These are phyloP conservation scores for Clarias platycephalus DNA, from an alignment of 2,797 vertebrate species.

Conservation along the genomic window DNA sequence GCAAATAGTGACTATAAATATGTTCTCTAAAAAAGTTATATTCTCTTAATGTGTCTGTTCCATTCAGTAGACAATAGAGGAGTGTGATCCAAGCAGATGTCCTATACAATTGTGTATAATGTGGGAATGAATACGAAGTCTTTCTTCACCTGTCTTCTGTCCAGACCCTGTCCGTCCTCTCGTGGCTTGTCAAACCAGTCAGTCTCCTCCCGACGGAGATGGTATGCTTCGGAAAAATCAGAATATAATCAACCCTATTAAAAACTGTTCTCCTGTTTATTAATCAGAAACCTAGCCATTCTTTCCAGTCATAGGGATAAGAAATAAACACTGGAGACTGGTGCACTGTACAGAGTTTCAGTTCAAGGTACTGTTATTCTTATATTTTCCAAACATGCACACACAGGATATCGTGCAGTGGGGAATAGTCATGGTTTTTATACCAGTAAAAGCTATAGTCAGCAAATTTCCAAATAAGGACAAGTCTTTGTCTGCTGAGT, in stretches of 20 bases:
- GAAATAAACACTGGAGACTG: slow-evolving; percentile 22
- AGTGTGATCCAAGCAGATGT: background rate
- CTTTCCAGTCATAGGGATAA: background rate
- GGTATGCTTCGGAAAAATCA: slow-evolving; percentile 86
- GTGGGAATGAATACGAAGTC: slow-evolving; percentile 42
- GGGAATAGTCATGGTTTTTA: slow-evolving; percentile 6
- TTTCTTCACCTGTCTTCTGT: slow-evolving; percentile 85
- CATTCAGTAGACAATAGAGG: background rate
- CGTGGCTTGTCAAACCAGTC: slow-evolving; percentile 99
- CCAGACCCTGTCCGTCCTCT: slow-evolving; percentile 83
- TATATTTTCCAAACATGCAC: slow-evolving; percentile 35
- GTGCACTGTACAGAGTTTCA: background rate
- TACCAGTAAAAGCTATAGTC: background rate
- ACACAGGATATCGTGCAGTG: slow-evolving; percentile 27
- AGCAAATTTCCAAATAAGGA: background rate
- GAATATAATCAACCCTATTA: slow-evolving; percentile 69
- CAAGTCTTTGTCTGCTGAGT: background rate
- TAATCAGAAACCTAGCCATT: slow-evolving; percentile 21
- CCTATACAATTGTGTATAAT: background rate
- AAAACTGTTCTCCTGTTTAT: slow-evolving; percentile 39
- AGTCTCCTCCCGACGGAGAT: slow-evolving; percentile 92
- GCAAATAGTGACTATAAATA: background rate
- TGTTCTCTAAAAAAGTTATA: background rate
- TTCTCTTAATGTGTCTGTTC: background rate
- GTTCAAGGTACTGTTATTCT: slow-evolving; percentile 17